A percentile compares a stretch with the other conserved stretches of the same genome.
Evolutionary conservation across 2,888 invertebrate species (phyloP).

Genomic region (Meghimatium bilineatum): DNA sequence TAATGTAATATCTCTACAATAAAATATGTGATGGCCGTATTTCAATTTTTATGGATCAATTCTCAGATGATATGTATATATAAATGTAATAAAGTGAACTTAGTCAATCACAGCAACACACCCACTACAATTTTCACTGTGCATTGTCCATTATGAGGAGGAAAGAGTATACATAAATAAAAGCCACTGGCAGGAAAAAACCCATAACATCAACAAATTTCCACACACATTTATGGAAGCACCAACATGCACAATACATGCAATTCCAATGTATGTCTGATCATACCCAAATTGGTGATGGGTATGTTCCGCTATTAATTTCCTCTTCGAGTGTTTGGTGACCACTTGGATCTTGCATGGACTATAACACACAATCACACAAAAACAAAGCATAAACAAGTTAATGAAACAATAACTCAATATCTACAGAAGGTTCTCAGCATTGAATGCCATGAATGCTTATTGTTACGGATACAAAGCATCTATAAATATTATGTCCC

Average conservation of each 20-base stretch:
- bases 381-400: not conserved
- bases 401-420: not conserved
- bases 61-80: not conserved
- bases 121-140: not conserved
- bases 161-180: not conserved
- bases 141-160: not conserved
- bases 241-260: constrained; percentile 23
- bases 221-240: constrained; percentile 7
- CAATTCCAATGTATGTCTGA: constrained; percentile 29
- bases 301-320: constrained; percentile 48
- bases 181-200: constrained; percentile 12
- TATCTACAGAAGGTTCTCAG: not conserved
- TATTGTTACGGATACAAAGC: no score
- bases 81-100: not conserved
- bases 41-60: not conserved
- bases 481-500: no score
- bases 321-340: constrained; percentile 50
- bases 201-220: not conserved
- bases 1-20: not conserved
- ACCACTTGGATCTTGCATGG: constrained; percentile 50
- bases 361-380: no score
- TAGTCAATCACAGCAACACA: not conserved
- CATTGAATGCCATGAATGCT: no score
- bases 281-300: constrained; percentile 55
- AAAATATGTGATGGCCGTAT: not conserved